Evolutionary conservation across 2,113 vertebrate genomes (phyloP).

Genomic region (Abramis brama): DNA sequence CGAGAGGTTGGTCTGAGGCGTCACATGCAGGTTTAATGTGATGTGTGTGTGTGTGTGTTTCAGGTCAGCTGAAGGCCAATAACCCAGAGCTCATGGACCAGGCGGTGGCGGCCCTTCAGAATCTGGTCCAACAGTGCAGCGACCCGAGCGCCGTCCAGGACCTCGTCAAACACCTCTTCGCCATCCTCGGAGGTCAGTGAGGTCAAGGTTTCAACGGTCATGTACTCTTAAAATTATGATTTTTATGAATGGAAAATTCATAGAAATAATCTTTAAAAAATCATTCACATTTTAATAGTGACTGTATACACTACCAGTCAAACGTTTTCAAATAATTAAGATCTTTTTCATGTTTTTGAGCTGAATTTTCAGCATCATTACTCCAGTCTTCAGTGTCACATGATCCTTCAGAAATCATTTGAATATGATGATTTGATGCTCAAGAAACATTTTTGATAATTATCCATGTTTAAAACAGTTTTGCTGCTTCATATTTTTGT

Average conservation of each 20-base stretch:
- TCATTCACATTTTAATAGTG: neutral
- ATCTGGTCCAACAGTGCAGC: conserved; percentile 91
- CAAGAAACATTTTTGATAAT: no score
- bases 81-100: conserved; percentile 91
- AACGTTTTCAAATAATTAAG: no score
- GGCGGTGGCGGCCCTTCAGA: conserved; percentile 87
- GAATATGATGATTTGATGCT: no score
- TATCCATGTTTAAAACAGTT: no score
- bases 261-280: neutral
- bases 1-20: neutral
- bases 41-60: neutral
- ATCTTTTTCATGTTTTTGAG: no score
- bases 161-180: conserved; percentile 87
- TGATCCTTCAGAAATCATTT: no score
- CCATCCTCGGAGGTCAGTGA: conserved; percentile 87
- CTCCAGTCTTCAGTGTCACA: no score
- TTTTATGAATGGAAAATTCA: neutral
- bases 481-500: no score
- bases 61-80: conserved; percentile 95
- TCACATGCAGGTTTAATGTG: neutral
- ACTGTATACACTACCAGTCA: no score
- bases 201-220: neutral
- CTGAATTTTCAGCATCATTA: no score
- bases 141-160: conserved; percentile 85
- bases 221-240: neutral